Percentiles rank a stretch among this genome's conserved stretches.
These are phyloP conservation scores for Atherinosoma microstoma DNA, from an alignment of 2,797 vertebrate genomes.

Conservation along the genomic window DNA sequence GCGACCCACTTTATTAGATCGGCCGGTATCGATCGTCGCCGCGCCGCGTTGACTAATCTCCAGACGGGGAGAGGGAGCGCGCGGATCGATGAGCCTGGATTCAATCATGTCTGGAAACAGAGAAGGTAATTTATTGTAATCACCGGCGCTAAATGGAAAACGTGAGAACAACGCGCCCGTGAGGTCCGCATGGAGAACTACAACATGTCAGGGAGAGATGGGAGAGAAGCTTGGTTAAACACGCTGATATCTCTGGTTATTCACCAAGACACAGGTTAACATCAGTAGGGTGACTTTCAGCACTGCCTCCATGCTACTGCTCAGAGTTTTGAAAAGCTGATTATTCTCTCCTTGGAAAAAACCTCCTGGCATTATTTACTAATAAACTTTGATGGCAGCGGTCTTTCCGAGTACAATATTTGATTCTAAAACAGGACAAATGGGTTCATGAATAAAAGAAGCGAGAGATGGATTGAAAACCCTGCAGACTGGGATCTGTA, in stretches of 20 bases:
- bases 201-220: slow-evolving; percentile 38
- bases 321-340: slow-evolving; percentile 1
- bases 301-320: neutral
- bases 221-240: neutral
- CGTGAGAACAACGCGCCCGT: slow-evolving; percentile 81
- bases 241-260: slow-evolving; percentile 9
- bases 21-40: slow-evolving; percentile 79
- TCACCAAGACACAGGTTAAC: slow-evolving; percentile 14
- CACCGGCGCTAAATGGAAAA: slow-evolving; percentile 68
- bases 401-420: slow-evolving; percentile 26
- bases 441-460: slow-evolving; percentile 40
- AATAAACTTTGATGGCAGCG: slow-evolving; percentile 25
- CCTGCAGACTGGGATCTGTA: slow-evolving; percentile 8
- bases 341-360: slow-evolving; percentile 45
- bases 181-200: slow-evolving; percentile 73
- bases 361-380: slow-evolving; percentile 40
- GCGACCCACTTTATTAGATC: slow-evolving; percentile 84
- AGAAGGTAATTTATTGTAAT: slow-evolving; percentile 82
- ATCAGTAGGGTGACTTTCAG: slow-evolving; percentile 55
- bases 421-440: slow-evolving; percentile 56
- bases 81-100: slow-evolving; percentile 77
- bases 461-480: slow-evolving; percentile 19
- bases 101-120: slow-evolving; percentile 81
- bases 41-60: slow-evolving; percentile 79
- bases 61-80: slow-evolving; percentile 40